Evolutionary conservation across 23 tunicate genomes (phyloP), one percentile per base, ranked within the genome.

Genomic region (Trididemnum nubilum): DNA sequence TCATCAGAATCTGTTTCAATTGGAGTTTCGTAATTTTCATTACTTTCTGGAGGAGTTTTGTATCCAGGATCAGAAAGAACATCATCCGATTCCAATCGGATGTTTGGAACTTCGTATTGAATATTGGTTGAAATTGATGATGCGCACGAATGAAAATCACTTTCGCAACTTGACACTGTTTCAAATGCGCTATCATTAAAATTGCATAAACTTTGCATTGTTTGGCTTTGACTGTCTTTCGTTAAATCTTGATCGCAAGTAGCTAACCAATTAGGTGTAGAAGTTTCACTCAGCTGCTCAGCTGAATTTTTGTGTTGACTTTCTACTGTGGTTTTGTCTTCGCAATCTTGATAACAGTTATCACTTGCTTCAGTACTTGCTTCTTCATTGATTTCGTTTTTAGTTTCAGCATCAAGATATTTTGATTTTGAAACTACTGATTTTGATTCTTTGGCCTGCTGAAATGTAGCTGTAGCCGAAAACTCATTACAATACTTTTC

Each of bases 101-200:
- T 37, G 35, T 26, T 21, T 35, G 75, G 30, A 33, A 44, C 22
- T n/a, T 73, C 78, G 58, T 40, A 73, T 18, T 4, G 30, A 5
- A 37, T 38, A 38, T n/a, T 73, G 58, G 73, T 22, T 1, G 90
- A 64, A 25, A 34, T 39, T 19, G 60, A 49, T 1, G 90, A 85
- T 15, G 52, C 63, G 72, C 90, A 85, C 22, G 90, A 85, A 50
- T 49, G 63, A 36, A 85, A 85, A 38, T 85, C 90, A 24, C 29
- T 72, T 7, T 76, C 88, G 63, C 35, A 57, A 35, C 81, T 60
- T 21, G 87, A 73, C 1, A 83, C 81, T 1, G 73, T 57, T 65
- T 83, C 87, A 59, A 83, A 58, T 2, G 87, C 87, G 26, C 71
- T 58, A 33, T 51, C 87, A 59, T 35, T 73, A 34, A 82, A 30